phyloP scores from a whole-genome alignment of 2,113 vertebrate species.

The Muntiacus reevesi region DNA sequence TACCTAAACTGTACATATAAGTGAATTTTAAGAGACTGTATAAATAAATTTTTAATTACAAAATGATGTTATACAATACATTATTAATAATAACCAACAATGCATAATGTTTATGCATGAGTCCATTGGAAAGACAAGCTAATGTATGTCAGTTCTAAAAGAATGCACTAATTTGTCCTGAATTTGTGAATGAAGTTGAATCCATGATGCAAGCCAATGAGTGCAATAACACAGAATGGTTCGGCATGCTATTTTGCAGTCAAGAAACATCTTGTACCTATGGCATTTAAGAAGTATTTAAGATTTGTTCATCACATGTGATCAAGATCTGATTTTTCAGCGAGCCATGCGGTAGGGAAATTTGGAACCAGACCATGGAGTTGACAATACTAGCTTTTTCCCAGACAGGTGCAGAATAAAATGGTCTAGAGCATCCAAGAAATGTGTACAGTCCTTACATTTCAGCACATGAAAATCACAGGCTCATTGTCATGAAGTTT shows the following conservation, averaged over 20 bases:
- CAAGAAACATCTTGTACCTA: slow-evolving; percentile 37
- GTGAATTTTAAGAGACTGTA: slow-evolving; percentile 81
- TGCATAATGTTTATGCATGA: slow-evolving; percentile 81
- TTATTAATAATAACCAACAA: slow-evolving; percentile 86
- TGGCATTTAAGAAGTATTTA: slow-evolving; percentile 46
- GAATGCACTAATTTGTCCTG: slow-evolving; percentile 71
- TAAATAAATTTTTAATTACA: slow-evolving; percentile 88
- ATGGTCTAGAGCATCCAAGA: slow-evolving; percentile 27
- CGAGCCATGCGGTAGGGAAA: slow-evolving; percentile 63
- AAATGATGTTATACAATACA: slow-evolving; percentile 80
- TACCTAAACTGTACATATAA: slow-evolving; percentile 78
- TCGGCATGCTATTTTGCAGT: slow-evolving; percentile 65
- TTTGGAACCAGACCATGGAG: slow-evolving; percentile 41
- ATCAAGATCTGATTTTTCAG: slow-evolving; percentile 60
- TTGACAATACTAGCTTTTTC: slow-evolving; percentile 54
- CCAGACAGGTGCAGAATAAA: slow-evolving; percentile 54
- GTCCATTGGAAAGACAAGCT: slow-evolving; percentile 80
- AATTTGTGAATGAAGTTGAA: slow-evolving; percentile 73
- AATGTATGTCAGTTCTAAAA: slow-evolving; percentile 73
- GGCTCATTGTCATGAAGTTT: slow-evolving; percentile 11
- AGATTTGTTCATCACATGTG: slow-evolving; percentile 53
- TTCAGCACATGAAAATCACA: not conserved
- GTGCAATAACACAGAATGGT: slow-evolving; percentile 25
- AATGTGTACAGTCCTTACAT: slow-evolving; percentile 14
- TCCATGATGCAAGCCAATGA: slow-evolving; percentile 58